phyloP scores from a whole-genome alignment of 2,888 invertebrate species.

The Apamea sordens region DNA sequence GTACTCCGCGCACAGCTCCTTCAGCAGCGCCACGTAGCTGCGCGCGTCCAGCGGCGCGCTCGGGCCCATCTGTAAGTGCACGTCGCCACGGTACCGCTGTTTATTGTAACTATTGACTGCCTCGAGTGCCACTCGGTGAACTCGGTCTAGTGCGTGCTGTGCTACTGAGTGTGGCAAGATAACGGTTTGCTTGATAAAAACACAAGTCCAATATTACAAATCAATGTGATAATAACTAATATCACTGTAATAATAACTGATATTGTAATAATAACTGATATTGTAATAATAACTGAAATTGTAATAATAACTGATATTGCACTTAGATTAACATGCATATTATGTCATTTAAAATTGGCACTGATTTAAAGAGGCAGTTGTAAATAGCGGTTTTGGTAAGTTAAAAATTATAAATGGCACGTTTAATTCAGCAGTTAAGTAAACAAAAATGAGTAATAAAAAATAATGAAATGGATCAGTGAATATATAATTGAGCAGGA shows the following conservation, averaged over 20 bases:
- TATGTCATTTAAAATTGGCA: background rate
- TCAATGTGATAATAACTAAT: background rate
- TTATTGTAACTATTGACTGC: too few species aligned
- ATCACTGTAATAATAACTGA: background rate
- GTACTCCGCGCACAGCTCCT: conserved; percentile 87
- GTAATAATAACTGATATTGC: background rate
- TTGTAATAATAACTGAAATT: background rate
- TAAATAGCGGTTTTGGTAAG: too few species aligned
- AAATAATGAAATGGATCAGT: too few species aligned
- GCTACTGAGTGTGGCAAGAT: background rate
- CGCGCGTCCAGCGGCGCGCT: conserved; percentile 63
- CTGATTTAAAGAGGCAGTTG: too few species aligned
- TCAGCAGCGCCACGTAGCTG: conserved; percentile 82
- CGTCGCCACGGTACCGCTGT: background rate
- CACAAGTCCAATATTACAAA: background rate
- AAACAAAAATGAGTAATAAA: too few species aligned
- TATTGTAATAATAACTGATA: too few species aligned
- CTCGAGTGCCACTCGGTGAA: background rate
- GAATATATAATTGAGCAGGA: too few species aligned
- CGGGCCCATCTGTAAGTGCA: conserved; percentile 4
- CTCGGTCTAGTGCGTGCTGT: background rate
- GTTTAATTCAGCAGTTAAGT: too few species aligned
- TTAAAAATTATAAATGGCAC: too few species aligned
- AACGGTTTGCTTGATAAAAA: background rate
- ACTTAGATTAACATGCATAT: background rate